Conservation (phyloP, 2,113 vertebrate genomes). For the Scopus umbretta region DNA sequence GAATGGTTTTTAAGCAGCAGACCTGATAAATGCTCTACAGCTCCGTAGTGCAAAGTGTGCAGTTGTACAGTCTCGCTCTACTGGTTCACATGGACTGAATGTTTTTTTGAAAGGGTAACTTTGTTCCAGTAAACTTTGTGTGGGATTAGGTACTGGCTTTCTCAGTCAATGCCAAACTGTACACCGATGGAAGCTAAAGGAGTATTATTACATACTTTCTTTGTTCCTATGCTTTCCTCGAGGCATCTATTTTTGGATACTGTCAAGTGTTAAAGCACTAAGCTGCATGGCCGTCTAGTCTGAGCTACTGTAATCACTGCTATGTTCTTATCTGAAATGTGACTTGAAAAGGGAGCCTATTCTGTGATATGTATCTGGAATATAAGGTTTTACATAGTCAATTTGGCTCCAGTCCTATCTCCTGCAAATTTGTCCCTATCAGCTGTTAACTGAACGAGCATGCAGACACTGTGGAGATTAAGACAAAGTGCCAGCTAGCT, state of each 20-base stretch:
- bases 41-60: background rate
- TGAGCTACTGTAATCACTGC: background rate
- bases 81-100: background rate
- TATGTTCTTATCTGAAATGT: background rate
- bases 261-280: background rate
- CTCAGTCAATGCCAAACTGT: background rate
- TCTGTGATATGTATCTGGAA: background rate
- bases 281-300: background rate
- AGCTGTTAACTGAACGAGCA: background rate
- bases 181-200: background rate
- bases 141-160: background rate
- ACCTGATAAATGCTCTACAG: background rate
- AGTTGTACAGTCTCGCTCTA: background rate
- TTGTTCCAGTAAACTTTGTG: background rate
- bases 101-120: background rate
- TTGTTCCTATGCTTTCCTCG: background rate
- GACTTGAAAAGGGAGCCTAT: background rate
- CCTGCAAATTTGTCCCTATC: background rate
- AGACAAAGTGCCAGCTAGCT: background rate
- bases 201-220: background rate
- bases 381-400: background rate
- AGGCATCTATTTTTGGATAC: background rate
- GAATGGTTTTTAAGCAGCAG: background rate
- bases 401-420: background rate
- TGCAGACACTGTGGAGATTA: background rate